Conservation (phyloP, 2,113 vertebrate species). For the Smithornis capensis region DNA sequence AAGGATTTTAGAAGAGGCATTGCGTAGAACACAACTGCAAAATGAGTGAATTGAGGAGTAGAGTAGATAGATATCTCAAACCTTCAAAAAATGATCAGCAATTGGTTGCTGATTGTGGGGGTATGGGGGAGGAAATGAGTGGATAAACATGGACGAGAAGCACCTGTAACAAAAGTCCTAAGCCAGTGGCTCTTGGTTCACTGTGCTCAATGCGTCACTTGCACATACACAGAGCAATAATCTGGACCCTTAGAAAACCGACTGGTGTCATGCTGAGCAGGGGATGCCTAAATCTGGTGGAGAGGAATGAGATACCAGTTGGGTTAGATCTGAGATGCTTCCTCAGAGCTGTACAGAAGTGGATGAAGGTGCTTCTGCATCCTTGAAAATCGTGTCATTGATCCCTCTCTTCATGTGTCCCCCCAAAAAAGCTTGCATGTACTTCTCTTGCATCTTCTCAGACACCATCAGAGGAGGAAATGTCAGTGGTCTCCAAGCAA, state of each 20-base stretch:
- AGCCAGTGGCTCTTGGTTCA: background rate
- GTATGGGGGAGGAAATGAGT: background rate
- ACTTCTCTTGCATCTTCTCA: background rate
- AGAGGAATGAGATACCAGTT: background rate
- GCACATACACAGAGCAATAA: background rate
- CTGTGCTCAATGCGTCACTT: fast-evolving
- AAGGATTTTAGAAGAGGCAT: background rate
- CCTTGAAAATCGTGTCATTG: background rate
- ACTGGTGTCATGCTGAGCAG: background rate
- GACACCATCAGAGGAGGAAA: background rate
- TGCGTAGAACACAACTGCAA: background rate
- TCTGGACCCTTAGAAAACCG: background rate
- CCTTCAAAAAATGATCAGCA: background rate
- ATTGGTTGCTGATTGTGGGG: background rate
- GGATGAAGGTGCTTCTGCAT: background rate
- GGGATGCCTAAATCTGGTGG: background rate
- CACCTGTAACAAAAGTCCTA: background rate
- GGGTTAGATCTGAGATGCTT: background rate
- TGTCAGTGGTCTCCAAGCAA: background rate
- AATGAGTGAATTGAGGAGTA: background rate
- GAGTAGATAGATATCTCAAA: background rate
- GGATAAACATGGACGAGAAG: background rate
- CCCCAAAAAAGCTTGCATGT: background rate
- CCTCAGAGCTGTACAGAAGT: background rate
- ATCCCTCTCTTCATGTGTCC: background rate